phyloP scores from a whole-genome alignment of 2,113 vertebrate genomes.

The Falcunculus frontatus region DNA sequence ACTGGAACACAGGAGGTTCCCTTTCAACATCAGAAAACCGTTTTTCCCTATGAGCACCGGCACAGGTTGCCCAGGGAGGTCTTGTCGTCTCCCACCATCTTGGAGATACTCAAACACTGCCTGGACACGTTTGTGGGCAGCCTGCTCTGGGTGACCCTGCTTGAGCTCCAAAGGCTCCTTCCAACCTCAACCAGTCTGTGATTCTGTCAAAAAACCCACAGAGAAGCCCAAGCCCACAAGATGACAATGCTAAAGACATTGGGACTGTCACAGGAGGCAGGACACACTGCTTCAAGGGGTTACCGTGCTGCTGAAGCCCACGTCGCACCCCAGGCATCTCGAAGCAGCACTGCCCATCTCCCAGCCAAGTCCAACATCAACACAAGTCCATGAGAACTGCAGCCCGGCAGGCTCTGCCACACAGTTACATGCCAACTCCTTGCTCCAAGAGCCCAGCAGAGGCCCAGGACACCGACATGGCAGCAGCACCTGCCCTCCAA shows the following conservation, averaged over 20 bases:
- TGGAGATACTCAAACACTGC: background rate
- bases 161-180: background rate
- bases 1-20: background rate
- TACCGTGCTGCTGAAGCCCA: background rate
- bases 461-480: accelerated
- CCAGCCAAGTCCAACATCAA: background rate
- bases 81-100: background rate
- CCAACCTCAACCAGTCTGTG: background rate
- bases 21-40: background rate
- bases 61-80: background rate
- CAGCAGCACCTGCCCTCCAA: background rate
- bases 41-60: background rate
- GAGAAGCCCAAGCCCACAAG: background rate
- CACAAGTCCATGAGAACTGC: background rate
- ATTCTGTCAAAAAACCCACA: background rate
- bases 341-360: background rate
- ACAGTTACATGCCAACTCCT: accelerated
- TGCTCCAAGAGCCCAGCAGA: background rate
- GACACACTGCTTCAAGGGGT: background rate
- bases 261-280: background rate
- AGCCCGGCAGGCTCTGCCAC: background rate
- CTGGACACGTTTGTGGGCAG: background rate
- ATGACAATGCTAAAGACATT: background rate
- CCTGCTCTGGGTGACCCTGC: background rate
- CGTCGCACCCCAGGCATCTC: accelerated